Base-by-base conservation (phyloP, 2,888 invertebrate species). In the Polylopha cassiicola region DNA sequence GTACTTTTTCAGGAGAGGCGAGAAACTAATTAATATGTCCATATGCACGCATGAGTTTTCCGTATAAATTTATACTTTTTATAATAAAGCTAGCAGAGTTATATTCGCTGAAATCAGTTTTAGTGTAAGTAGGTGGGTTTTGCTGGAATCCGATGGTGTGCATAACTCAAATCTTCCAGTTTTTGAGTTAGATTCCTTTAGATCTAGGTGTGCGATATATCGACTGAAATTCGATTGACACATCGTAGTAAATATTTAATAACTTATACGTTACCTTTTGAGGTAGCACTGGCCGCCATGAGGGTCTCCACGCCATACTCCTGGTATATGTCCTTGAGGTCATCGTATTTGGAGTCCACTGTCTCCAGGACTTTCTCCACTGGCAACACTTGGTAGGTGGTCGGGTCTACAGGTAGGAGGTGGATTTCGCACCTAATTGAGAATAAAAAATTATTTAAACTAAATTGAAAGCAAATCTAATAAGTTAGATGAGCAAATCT, bases 341-440 rank as follows among this genome's bases (percentile, higher is more conserved):
- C 91, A 60, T 95, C 95, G 66, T 95, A 95, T 62, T 94, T 93
- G 0, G 92, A 89, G 75, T 95, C 95, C 39, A 95, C 92, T 4
- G 90, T 89, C 71, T 93, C 92, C 9, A 95, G 78, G 5, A 94
- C 92, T 46, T 91, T 90, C 41, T 92, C 91, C 6, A 95, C 93
- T 0, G 93, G 90, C 1, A 92, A 80, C 33, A 95, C 94, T 33
- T 90, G 91, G 63, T 92, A 91, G 0, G 90, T 90, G 45, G 81
- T 76, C 0, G 89, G 89, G 61, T 95, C 92, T 0, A 95, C 93
- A 0, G 94, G 94, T 63, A 95, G 91, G 43, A 95, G 88, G 61
- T 94, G 94, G 73, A 95, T 89, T 64, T 95, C 95, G 55, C 94
- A 93, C 94, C 94, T 92, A n/a, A n/a, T n/a, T n/a, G 55, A 22